Conservation (phyloP, 2,888 invertebrate species). For the Sturmia bella region DNA sequence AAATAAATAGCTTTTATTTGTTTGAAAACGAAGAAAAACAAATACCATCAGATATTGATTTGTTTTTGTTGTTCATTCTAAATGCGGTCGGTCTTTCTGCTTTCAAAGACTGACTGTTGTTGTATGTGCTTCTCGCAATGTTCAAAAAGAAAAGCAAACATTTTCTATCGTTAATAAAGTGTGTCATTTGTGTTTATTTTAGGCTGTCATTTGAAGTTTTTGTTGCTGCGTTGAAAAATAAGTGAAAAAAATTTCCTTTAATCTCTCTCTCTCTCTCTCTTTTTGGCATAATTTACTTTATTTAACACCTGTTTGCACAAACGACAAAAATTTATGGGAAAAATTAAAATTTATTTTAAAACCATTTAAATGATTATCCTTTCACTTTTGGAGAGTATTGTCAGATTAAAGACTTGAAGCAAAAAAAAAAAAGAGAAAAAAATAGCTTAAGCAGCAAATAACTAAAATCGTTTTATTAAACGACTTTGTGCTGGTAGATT, state of each 20-base stretch:
- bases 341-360: conserved; percentile 46
- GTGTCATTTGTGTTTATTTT: conserved; percentile 57
- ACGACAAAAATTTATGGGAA: conserved; percentile 52
- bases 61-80: background rate
- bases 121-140: conserved; percentile 9
- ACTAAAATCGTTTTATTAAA: background rate
- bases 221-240: conserved; percentile 9
- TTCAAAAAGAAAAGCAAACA: conserved; percentile 42
- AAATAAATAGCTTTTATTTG: conserved; percentile 23
- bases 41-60: conserved; percentile 26
- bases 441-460: background rate
- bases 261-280: background rate
- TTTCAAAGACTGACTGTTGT: conserved; percentile 30
- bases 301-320: conserved; percentile 63
- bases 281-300: conserved; percentile 46
- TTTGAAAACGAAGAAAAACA: background rate
- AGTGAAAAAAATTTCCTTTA: conserved; percentile 6
- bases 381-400: conserved; percentile 50
- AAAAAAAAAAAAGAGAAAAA: background rate
- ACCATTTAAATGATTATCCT: conserved; percentile 54
- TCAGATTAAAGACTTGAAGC: background rate
- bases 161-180: conserved; percentile 54
- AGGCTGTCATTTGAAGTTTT: conserved; percentile 12
- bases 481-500: too few species aligned
- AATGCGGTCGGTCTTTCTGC: conserved; percentile 2